Conservation (phyloP, 2,888 invertebrate species). For the Hydriomena furcata region DNA sequence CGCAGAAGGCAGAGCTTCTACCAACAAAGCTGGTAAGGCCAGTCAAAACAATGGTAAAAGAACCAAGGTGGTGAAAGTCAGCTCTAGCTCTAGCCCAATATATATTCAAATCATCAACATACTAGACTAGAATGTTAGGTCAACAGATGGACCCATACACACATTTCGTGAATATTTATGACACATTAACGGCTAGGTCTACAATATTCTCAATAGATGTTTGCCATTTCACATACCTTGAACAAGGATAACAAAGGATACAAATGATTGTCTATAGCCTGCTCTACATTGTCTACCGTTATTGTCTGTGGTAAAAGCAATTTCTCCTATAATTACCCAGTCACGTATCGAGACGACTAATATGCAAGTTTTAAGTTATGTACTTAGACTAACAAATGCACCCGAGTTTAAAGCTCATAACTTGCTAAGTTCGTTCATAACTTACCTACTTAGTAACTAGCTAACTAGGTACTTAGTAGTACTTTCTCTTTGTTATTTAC, state of each 20-base stretch:
- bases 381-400: not conserved
- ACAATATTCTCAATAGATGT: slow-evolving; percentile 10
- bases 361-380: slow-evolving; percentile 3
- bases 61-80: no score
- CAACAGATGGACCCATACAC: not conserved
- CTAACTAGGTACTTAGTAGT: no score
- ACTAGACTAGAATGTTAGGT: not conserved
- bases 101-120: not conserved
- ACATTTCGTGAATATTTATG: slow-evolving; percentile 15
- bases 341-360: slow-evolving; percentile 14
- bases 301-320: slow-evolving; percentile 9
- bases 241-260: slow-evolving; percentile 22
- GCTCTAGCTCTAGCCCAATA: no score
- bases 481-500: no score
- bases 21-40: no score
- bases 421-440: not conserved
- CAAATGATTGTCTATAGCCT: slow-evolving; percentile 5
- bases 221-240: slow-evolving; percentile 18
- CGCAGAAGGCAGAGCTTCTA: no score
- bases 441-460: no score
- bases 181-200: not conserved
- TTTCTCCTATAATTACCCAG: slow-evolving; percentile 24
- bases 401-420: not conserved
- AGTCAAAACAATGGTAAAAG: no score
- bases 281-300: slow-evolving; percentile 12